Conservation (phyloP, 2,113 vertebrate species). For the Mystacornis crossleyi region DNA sequence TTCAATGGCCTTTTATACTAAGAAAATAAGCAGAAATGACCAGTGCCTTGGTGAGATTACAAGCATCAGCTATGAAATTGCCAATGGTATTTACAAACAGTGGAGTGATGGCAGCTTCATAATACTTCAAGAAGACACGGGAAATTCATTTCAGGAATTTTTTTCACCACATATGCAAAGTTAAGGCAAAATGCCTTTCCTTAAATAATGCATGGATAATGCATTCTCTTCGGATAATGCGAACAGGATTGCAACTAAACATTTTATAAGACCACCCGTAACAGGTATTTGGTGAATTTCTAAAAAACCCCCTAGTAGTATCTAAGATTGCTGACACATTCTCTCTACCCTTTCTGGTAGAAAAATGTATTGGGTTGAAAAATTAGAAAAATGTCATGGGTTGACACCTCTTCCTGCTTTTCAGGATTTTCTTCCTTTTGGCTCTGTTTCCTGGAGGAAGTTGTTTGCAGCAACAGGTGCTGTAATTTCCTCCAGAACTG, state of each 20-base stretch:
- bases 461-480: no score
- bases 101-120: neutral
- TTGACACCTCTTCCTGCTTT: no score
- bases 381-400: no score
- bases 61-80: neutral
- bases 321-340: neutral
- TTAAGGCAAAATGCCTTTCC: neutral
- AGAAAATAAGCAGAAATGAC: neutral
- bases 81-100: neutral
- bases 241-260: neutral
- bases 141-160: neutral
- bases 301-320: neutral
- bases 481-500: no score
- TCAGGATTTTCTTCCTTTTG: no score
- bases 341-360: neutral
- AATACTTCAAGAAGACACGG: neutral
- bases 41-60: neutral
- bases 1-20: neutral
- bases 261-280: neutral
- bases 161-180: neutral
- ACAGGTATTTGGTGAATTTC: neutral
- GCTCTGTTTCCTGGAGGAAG: no score
- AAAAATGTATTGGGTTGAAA: neutral
- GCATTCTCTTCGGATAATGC: neutral
- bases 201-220: neutral